Percentiles rank a stretch among this genome's conserved stretches.
Conservation (phyloP, 2,888 invertebrate species). For the Acleris holmiana region DNA sequence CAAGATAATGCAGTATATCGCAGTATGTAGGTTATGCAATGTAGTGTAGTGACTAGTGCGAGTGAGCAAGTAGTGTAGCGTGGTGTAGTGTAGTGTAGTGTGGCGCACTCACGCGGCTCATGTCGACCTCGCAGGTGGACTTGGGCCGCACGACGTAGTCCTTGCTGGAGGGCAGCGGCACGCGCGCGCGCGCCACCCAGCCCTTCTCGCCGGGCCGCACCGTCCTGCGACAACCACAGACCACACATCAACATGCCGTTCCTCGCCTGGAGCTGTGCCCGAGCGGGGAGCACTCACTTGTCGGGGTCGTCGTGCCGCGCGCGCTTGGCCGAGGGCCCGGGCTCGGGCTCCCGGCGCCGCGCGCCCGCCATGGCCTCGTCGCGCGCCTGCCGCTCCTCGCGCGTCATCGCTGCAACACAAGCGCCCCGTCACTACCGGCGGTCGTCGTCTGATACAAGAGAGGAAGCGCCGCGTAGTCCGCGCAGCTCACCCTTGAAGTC, state of each 20-base stretch:
- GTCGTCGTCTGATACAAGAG: too few relatives aligned
- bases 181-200: conserved; percentile 97
- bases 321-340: conserved; percentile 45
- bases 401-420: conserved; percentile 87
- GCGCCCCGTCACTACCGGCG: neutral
- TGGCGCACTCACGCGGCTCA: conserved; percentile 86
- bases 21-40: neutral
- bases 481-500: conserved; percentile 88
- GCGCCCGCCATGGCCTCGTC: conserved; percentile 93
- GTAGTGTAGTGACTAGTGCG: too few relatives aligned
- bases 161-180: conserved; percentile 97
- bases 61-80: too few relatives aligned
- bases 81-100: neutral
- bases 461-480: too few relatives aligned
- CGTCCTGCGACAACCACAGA: too few relatives aligned
- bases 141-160: conserved; percentile 98
- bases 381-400: conserved; percentile 96
- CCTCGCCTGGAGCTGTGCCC: too few relatives aligned
- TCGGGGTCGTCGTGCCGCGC: conserved; percentile 84
- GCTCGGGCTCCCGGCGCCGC: conserved; percentile 72
- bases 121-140: conserved; percentile 94
- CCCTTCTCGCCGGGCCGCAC: conserved; percentile 97
- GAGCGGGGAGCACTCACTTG: conserved; percentile 67
- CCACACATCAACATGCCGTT: too few relatives aligned
- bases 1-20: neutral